Evolutionary conservation across 2,888 invertebrate species (phyloP).

Genomic region (Gandaritis pyraliata): DNA sequence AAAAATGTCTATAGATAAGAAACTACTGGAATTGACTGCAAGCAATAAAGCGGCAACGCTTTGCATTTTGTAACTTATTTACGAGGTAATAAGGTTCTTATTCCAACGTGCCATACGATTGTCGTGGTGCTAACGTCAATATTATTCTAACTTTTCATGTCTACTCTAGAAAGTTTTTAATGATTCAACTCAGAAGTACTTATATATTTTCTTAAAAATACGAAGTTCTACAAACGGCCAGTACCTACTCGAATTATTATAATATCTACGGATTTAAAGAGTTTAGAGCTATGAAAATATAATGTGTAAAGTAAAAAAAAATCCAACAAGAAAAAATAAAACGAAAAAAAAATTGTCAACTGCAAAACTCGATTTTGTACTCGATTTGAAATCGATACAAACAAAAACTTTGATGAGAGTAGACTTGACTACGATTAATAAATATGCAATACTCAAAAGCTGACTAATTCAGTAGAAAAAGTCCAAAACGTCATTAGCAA

Average conservation of each 20-base stretch:
- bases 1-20: slow-evolving; percentile 42
- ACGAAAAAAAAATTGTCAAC: no score
- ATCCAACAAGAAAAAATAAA: no score
- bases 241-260: no score
- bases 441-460: slow-evolving; percentile 7
- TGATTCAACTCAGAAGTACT: not conserved
- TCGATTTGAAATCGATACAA: no score
- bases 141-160: slow-evolving; percentile 35
- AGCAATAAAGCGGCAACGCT: slow-evolving; percentile 60
- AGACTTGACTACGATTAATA: slow-evolving; percentile 27
- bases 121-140: slow-evolving; percentile 61
- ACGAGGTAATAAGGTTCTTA: slow-evolving; percentile 49
- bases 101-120: slow-evolving; percentile 68
- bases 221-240: no score
- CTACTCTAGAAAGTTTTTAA: slow-evolving; percentile 14
- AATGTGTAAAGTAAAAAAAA: no score
- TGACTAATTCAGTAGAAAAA: slow-evolving; percentile 34
- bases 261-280: no score
- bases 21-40: slow-evolving; percentile 63
- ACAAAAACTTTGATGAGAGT: not conserved
- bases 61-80: slow-evolving; percentile 55
- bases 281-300: no score
- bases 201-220: not conserved
- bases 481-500: slow-evolving; percentile 56
- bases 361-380: no score